Percentiles rank a stretch among this genome's conserved stretches.
Evolutionary conservation across 1,140 invertebrate genomes (phyloP).

Genomic region (Rhopalosiphum maidis): DNA sequence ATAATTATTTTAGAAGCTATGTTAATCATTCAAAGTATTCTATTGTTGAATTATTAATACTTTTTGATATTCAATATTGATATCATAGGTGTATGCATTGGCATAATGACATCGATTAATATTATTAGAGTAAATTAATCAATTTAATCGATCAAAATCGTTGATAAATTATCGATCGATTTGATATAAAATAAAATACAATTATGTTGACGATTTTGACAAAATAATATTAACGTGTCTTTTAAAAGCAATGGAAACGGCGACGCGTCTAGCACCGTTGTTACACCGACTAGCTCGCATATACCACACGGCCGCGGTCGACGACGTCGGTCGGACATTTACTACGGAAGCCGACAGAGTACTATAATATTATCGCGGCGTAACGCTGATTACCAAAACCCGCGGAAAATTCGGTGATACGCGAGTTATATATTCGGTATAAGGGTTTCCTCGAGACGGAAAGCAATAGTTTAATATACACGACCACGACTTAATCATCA

Average conservation of each 20-base stretch:
- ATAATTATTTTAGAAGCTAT: background rate
- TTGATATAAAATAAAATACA: background rate
- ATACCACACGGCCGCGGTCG: background rate
- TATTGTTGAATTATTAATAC: background rate
- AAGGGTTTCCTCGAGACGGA: background rate
- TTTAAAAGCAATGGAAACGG: background rate
- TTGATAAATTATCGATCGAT: background rate
- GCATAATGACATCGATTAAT: background rate
- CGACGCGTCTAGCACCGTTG: no score
- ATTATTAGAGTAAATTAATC: background rate
- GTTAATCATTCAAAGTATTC: background rate
- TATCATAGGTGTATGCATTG: background rate
- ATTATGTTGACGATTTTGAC: background rate
- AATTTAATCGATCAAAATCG: background rate
- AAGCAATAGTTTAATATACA: background rate
- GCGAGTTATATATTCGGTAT: background rate
- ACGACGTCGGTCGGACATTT: no score
- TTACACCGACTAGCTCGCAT: no score
- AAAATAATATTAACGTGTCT: background rate
- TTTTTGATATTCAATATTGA: background rate
- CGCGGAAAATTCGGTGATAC: background rate
- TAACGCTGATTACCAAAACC: background rate
- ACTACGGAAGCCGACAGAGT: no score
- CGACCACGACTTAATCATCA: background rate
- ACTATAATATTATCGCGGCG: no score